These are phyloP conservation scores for Gymnogyps californianus DNA, from an alignment of 2,113 vertebrate species.

Conservation along the genomic window DNA sequence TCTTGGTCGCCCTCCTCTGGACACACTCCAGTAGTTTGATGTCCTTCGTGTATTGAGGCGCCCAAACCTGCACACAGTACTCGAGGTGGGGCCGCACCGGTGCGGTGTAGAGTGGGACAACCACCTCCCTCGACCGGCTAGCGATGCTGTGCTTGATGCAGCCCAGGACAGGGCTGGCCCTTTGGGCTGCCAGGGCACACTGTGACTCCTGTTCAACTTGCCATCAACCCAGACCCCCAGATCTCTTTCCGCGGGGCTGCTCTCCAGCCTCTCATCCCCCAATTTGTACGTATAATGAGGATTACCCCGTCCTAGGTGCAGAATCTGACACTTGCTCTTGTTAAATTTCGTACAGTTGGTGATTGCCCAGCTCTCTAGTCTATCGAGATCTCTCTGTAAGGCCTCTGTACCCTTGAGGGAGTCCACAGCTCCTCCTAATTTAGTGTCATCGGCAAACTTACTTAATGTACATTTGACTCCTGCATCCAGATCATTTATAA, in stretches of 20 bases:
- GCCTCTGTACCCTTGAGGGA: background rate
- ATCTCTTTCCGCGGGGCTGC: accelerated
- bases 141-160: background rate
- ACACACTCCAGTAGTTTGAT: too few relatives aligned
- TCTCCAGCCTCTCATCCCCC: background rate
- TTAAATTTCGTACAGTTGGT: background rate
- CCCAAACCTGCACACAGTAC: too few relatives aligned
- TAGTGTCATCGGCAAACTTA: background rate
- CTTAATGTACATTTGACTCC: background rate
- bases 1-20: too few relatives aligned
- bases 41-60: too few relatives aligned
- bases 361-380: background rate
- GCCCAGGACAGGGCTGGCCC: background rate
- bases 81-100: background rate
- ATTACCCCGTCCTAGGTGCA: background rate
- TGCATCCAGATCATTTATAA: background rate
- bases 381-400: background rate
- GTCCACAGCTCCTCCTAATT: background rate
- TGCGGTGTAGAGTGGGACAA: background rate
- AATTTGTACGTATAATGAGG: background rate
- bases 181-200: background rate
- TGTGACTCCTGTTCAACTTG: background rate
- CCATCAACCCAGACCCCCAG: background rate
- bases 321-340: background rate
- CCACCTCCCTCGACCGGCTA: background rate